Evolutionary conservation across 1,140 invertebrate genomes (phyloP).

Genomic region (Pogonognathellus flavescens): DNA sequence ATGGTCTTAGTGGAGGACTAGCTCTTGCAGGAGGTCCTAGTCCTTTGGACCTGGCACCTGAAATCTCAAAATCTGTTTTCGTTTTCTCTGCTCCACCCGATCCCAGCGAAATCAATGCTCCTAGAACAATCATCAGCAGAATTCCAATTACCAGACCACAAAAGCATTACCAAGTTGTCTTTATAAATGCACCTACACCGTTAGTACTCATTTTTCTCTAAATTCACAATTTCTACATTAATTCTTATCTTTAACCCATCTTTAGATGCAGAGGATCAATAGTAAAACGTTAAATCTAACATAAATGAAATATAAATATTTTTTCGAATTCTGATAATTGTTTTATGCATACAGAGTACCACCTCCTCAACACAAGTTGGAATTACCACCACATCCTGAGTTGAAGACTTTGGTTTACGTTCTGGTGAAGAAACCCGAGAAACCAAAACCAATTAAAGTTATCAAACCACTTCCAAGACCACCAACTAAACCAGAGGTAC

Average conservation of each 20-base stretch:
- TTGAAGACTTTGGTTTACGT: slow-evolving; percentile 83
- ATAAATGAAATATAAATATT: no score
- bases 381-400: slow-evolving; percentile 11
- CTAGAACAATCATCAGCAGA: slow-evolving; percentile 31
- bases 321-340: no score
- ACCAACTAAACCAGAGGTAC: slow-evolving; percentile 78
- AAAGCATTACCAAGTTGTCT: slow-evolving; percentile 59
- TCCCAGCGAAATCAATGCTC: slow-evolving; percentile 38
- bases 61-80: slow-evolving; percentile 55
- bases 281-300: no score
- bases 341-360: no score
- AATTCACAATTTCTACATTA: no score
- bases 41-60: neutral
- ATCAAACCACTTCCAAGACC: slow-evolving; percentile 80
- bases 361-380: neutral
- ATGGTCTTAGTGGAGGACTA: neutral
- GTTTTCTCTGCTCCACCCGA: slow-evolving; percentile 56
- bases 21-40: neutral
- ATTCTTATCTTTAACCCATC: no score
- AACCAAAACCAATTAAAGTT: slow-evolving; percentile 81
- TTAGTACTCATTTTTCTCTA: slow-evolving; percentile 4
- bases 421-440: slow-evolving; percentile 86
- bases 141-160: slow-evolving; percentile 40
- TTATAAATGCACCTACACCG: slow-evolving; percentile 54
- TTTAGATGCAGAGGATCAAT: no score